Percentiles rank a stretch among this genome's conserved stretches.
Conservation (phyloP, 2,797 vertebrate species). For the Bovichtus variegatus region DNA sequence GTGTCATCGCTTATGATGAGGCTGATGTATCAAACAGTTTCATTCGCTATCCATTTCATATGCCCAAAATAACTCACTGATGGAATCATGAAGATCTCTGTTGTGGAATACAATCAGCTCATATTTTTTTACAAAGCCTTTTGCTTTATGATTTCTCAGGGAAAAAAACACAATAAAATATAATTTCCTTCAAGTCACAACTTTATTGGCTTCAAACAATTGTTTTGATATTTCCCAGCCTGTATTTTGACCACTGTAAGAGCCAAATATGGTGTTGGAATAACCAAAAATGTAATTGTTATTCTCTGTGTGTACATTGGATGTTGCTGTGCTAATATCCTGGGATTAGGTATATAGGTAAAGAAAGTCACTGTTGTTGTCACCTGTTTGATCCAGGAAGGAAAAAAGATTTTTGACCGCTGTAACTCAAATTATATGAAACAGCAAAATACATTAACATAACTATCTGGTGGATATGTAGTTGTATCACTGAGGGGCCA, state of each 20-base stretch:
- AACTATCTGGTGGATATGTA: too few species aligned
- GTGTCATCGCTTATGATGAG: conserved; percentile 4
- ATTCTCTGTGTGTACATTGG: too few species aligned
- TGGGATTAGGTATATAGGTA: too few species aligned
- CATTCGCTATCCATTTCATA: neutral
- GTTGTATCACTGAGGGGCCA: too few species aligned
- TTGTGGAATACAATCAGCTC: neutral
- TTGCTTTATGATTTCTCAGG: neutral
- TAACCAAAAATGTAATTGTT: too few species aligned
- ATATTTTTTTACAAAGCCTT: neutral
- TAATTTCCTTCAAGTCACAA: neutral
- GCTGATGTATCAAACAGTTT: neutral
- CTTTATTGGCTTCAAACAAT: neutral
- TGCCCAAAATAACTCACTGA: conserved; percentile 1
- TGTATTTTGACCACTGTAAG: neutral
- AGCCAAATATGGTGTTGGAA: too few species aligned
- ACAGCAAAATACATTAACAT: too few species aligned
- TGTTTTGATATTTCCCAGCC: neutral
- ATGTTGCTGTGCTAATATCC: too few species aligned
- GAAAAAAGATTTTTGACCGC: too few species aligned
- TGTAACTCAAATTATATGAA: too few species aligned
- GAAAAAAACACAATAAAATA: neutral
- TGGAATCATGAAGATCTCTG: neutral
- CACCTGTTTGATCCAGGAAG: too few species aligned
- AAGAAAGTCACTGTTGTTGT: too few species aligned